These are phyloP conservation scores for Chloroceryle aenea DNA, from an alignment of 2,113 vertebrate species.

Conservation along the genomic window DNA sequence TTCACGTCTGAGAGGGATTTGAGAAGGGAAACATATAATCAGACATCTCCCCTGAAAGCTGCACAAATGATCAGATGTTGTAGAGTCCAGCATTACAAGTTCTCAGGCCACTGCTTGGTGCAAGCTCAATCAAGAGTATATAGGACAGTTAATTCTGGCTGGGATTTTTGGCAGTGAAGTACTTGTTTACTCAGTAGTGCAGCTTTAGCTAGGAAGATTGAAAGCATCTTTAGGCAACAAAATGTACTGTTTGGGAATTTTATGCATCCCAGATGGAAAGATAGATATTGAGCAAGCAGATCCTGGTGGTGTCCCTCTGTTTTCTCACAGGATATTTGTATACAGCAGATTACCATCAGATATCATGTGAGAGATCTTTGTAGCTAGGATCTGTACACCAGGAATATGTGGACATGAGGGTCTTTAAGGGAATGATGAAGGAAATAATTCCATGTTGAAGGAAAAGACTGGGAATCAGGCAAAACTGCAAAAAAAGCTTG, in stretches of 20 bases:
- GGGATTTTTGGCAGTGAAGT: conserved; percentile 27
- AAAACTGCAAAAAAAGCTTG: neutral
- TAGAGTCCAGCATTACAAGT: neutral
- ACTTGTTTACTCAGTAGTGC: conserved; percentile 29
- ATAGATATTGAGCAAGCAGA: conserved; percentile 10
- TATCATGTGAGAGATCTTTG: neutral
- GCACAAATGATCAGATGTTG: neutral
- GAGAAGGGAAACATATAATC: neutral
- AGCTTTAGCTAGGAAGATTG: neutral
- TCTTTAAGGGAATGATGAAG: conserved; percentile 4
- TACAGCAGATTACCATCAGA: neutral
- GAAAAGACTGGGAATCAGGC: neutral
- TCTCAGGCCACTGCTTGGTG: conserved; percentile 18
- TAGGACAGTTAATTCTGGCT: conserved; percentile 6
- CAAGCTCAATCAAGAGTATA: neutral
- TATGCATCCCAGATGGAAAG: conserved; percentile 42
- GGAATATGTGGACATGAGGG: neutral
- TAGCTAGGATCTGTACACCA: neutral
- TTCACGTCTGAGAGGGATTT: neutral
- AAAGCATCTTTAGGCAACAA: conserved; percentile 30
- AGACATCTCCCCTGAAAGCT: neutral
- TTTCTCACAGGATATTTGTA: neutral
- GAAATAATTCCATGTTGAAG: neutral
- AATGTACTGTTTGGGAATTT: neutral
- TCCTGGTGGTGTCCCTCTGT: neutral